Evolutionary conservation across 2,113 vertebrate genomes (phyloP), one percentile per base, ranked within the genome.

Genomic region (Pedionomus torquatus): DNA sequence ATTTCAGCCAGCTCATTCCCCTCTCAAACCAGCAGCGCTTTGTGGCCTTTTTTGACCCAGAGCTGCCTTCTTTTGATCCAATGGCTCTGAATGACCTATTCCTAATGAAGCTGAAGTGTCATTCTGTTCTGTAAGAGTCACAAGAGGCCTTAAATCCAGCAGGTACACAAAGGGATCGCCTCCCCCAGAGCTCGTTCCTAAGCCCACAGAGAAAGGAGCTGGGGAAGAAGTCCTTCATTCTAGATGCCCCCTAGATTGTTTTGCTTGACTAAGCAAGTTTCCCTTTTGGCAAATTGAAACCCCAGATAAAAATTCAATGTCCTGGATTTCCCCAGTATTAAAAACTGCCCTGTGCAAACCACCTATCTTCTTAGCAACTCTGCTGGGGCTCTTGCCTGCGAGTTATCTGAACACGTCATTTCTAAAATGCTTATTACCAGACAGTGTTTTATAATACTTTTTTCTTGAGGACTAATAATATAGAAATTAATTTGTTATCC

Each of bases 401-500:
- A 9, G 5, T 68, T 84, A 94, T 79, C 87, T 95, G 64, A 81
- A 83, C 13, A 10, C 8, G 68, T 80, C 31, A 79, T 83, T 83
- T 75, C 83, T 58, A 41, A 83, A 96, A 89, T 63, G 48, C 89
- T 78, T 89, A 75, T 89, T 93, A 33, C 52, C 12, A 82, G 48
- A 8, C 30, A 64, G 17, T 65, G 69, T 41, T 87, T 95, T 64
- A 71, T 64, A 95, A 87, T 60, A 51, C 21, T 63, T 94, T 72
- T 85, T 90, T 65, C 76, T 54, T 70, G 33, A 63, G 83, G 72
- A 35, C 33, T 89, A 87, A 74, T 90, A 89, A 97, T 91, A 84
- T 64, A 91, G 69, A 91, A 89, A 95, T 93, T 92, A 95, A 91
- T 95, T 92, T 51, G 78, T 83, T 95, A 89, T 92, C 89, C 61